phyloP scores from a whole-genome alignment of 1,140 invertebrate genomes.

The Cecropterus lyciades region DNA sequence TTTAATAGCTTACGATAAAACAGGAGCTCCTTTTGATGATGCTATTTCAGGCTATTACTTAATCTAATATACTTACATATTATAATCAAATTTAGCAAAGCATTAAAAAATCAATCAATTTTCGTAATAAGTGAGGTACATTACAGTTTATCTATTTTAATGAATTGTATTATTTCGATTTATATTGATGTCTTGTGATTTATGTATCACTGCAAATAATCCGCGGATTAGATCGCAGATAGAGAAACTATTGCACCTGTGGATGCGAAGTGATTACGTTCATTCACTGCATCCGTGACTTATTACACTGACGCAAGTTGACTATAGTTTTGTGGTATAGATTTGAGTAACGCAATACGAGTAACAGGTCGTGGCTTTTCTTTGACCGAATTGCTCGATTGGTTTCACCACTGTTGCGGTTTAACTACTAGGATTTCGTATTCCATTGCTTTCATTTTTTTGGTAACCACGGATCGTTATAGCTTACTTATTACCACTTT shows the following conservation, averaged over 20 bases:
- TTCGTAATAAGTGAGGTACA: not conserved
- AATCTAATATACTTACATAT: too few relatives aligned
- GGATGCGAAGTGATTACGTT: conserved; percentile 20
- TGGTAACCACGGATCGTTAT: too few relatives aligned
- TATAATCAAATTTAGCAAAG: too few relatives aligned
- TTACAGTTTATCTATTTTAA: not conserved
- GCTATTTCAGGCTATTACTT: too few relatives aligned
- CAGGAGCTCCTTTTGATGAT: too few relatives aligned
- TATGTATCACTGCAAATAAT: conserved; percentile 18
- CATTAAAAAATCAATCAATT: too few relatives aligned
- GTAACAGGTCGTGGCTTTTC: not conserved
- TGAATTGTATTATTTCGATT: not conserved
- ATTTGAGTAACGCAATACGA: not conserved
- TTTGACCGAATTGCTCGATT: too few relatives aligned
- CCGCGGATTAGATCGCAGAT: conserved; percentile 21
- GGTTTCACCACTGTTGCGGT: too few relatives aligned
- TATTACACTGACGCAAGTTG: not conserved
- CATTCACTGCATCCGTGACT: conserved; percentile 25
- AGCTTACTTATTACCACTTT: too few relatives aligned
- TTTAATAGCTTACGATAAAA: too few relatives aligned
- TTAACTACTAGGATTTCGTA: too few relatives aligned
- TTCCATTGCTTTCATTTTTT: too few relatives aligned
- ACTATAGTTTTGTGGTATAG: not conserved
- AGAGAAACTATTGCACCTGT: conserved; percentile 12
- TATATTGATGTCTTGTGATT: not conserved